Evolutionary conservation across 2,888 invertebrate genomes (phyloP).

Genomic region (Euclidia mi): DNA sequence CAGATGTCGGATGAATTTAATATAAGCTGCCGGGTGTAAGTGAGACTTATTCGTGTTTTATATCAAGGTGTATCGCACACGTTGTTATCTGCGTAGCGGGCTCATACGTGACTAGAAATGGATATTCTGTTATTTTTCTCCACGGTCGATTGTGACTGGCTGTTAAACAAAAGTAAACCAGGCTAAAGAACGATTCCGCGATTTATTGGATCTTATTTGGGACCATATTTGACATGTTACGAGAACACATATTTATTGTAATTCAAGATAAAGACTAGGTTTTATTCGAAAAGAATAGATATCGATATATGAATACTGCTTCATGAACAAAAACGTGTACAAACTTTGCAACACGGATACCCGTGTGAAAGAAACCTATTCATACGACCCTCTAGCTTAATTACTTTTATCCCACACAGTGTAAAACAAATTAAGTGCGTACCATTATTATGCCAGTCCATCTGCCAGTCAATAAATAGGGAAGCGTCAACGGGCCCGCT

Average conservation of each 20-base stretch:
- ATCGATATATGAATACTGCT: too few relatives aligned
- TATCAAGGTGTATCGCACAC: conserved; percentile 34
- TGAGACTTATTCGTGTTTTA: conserved; percentile 37
- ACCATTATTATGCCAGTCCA: too few relatives aligned
- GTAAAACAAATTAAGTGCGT: too few relatives aligned
- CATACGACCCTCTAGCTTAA: conserved; percentile 26
- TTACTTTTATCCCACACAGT: conserved; percentile 31
- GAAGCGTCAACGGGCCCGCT: conserved; percentile 74
- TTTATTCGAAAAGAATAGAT: too few relatives aligned
- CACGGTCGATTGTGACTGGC: conserved; percentile 50
- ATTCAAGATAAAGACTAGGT: too few relatives aligned
- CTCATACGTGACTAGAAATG: conserved; percentile 52
- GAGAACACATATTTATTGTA: neutral
- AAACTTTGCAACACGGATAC: neutral
- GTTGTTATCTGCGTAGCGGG: conserved; percentile 39
- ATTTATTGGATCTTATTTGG: conserved; percentile 45
- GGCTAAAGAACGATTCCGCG: conserved; percentile 34
- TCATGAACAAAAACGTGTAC: too few relatives aligned
- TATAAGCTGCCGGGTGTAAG: conserved; percentile 36
- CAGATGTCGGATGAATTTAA: conserved; percentile 53
- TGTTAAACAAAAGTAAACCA: conserved; percentile 38
- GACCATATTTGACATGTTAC: conserved; percentile 24
- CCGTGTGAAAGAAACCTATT: conserved; percentile 27
- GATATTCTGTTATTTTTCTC: conserved; percentile 49
- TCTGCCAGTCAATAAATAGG: too few relatives aligned